A percentile compares a stretch with the other conserved stretches of the same genome.
Evolutionary conservation across 2,113 vertebrate genomes (phyloP).

Genomic region (Vimba vimba): DNA sequence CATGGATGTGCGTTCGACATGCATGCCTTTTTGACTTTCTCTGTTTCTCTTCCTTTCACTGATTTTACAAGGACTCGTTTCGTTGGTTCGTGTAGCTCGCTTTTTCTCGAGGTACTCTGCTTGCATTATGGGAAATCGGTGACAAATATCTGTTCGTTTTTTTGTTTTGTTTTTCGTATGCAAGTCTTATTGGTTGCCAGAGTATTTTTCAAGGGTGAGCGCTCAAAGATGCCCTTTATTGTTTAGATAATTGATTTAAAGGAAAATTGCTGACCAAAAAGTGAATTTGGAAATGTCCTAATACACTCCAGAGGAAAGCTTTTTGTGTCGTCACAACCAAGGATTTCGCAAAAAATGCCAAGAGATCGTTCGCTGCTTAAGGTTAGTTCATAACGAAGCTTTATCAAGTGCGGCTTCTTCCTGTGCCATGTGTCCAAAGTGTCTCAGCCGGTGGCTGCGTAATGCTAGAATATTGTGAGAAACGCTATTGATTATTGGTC

Average conservation of each 20-base stretch:
- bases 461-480: not conserved
- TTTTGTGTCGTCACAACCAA: not conserved
- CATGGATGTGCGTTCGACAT: constrained; percentile 64
- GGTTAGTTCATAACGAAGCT: not conserved
- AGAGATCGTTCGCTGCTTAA: not conserved
- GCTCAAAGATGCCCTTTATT: not conserved
- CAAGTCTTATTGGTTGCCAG: not conserved
- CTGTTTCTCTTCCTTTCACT: constrained; percentile 48
- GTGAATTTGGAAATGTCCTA: not conserved
- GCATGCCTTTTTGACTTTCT: constrained; percentile 66
- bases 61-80: constrained; percentile 40
- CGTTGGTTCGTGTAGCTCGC: constrained; percentile 32
- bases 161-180: not conserved
- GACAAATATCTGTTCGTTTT: constrained; percentile 10
- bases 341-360: not conserved
- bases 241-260: not conserved
- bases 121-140: constrained; percentile 47
- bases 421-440: constrained; percentile 66
- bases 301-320: constrained; percentile 1
- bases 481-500: constrained; percentile 22
- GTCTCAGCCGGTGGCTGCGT: constrained; percentile 22
- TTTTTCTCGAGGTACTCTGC: constrained; percentile 31
- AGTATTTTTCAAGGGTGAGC: too few relatives aligned
- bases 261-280: not conserved
- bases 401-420: constrained; percentile 68